Conservation (phyloP, 2,888 invertebrate genomes). For the Ophioninae sp. region DNA sequence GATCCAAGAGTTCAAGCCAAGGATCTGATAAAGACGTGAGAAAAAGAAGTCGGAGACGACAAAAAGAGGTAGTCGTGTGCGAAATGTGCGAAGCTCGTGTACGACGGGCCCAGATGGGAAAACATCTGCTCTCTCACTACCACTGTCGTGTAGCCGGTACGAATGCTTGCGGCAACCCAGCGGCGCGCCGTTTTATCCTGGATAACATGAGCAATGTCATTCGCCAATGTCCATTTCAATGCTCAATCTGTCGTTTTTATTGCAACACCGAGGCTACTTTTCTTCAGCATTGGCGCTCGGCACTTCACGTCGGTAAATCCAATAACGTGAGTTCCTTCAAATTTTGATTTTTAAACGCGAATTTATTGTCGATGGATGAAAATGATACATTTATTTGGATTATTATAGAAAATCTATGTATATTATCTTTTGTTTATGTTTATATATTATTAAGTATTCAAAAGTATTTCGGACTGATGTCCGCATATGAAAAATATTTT, state of each 20-base stretch:
- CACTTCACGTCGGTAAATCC: slow-evolving; percentile 83
- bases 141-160: slow-evolving; percentile 88
- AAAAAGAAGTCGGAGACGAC: slow-evolving; percentile 82
- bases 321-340: slow-evolving; percentile 74
- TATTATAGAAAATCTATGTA: neutral
- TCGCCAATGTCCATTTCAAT: slow-evolving; percentile 92
- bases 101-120: slow-evolving; percentile 87
- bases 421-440: no score
- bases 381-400: neutral
- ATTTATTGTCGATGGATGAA: no score
- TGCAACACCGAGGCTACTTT: slow-evolving; percentile 89
- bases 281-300: slow-evolving; percentile 88
- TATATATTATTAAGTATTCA: no score
- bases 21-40: slow-evolving; percentile 43
- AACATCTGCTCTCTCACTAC: slow-evolving; percentile 93
- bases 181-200: slow-evolving; percentile 85
- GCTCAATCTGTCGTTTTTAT: slow-evolving; percentile 92
- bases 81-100: slow-evolving; percentile 88
- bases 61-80: slow-evolving; percentile 85
- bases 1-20: slow-evolving; percentile 36
- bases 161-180: slow-evolving; percentile 83
- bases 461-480: no score
- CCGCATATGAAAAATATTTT: no score
- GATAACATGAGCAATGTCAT: slow-evolving; percentile 90
- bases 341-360: neutral